Evolutionary conservation across 2,888 invertebrate species (phyloP), one percentile per base, ranked within the genome.

Genomic region (Hyles lineata): DNA sequence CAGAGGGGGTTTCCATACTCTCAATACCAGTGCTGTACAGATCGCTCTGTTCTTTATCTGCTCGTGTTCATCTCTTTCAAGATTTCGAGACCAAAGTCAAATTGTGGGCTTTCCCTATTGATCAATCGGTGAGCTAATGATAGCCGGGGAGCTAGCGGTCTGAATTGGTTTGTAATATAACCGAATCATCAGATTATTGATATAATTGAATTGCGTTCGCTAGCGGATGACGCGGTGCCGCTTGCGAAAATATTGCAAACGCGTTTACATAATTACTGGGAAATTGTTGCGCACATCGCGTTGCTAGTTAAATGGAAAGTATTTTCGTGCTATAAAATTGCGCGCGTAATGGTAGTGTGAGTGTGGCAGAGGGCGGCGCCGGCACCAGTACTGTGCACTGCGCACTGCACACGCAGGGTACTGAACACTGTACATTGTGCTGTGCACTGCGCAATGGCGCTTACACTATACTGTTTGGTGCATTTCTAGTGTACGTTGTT

Each of bases 401-500:
- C 43, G 3, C 43, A 35, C 29, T 35, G 35, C 35, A 9, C 35
- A 29, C 29, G 29, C 29, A 29, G 29, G 29, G 35, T 43, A 15
- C 15, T 43, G 43, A 15, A 43, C 43, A 43, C 43, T 43, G 43
- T 43, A 43, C 43, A 43, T 2, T 11, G 43, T 43, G 15, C 15
- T 43, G 43, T 43, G 43, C 43, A 43, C 43, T 43, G 43, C 43
- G 43, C 43, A 43, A 15, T n/a, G 55, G 55, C 55, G 55, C 55
- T n/a, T 17, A 55, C 55, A 55, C 19, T 55, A 55, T 19, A n/a
- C n/a, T 55, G 55, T 55, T n/a, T 55, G 55, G 55, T 55, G 55
- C 55, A 55, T 32, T 62, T 32, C 29, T 9, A 35, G 61, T 61
- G 61, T 61, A 61, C 61, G 61, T 61, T 61, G 61, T 61, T 61